A percentile compares a stretch with the other conserved stretches of the same genome.
These are phyloP conservation scores for Peromyscus melanophrys DNA, from an alignment of 2,797 vertebrate genomes.

Conservation along the genomic window DNA sequence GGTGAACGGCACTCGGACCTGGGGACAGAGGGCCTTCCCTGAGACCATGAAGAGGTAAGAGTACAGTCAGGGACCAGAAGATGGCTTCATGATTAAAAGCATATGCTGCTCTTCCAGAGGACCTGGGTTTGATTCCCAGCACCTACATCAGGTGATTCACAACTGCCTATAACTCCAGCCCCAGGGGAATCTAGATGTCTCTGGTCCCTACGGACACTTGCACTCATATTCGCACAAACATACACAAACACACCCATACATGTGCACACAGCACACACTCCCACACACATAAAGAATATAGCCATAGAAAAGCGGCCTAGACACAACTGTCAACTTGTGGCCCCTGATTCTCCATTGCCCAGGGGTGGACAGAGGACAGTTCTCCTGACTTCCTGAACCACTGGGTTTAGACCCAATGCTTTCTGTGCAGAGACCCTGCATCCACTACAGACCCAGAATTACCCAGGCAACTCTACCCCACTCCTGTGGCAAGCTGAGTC, in stretches of 20 bases:
- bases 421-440: background rate
- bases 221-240: background rate
- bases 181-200: background rate
- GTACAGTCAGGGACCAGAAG: background rate
- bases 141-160: background rate
- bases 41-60: background rate
- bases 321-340: background rate
- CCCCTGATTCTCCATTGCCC: background rate
- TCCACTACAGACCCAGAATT: background rate
- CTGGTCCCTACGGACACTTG: background rate
- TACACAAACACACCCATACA: too few relatives aligned
- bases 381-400: background rate
- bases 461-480: background rate
- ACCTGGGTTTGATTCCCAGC: background rate
- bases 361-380: fast-evolving
- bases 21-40: background rate
- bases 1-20: background rate
- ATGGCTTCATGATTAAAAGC: background rate
- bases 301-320: background rate
- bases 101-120: background rate
- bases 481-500: background rate
- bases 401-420: background rate
- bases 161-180: background rate
- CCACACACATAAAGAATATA: background rate
- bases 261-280: background rate